Conservation (phyloP, 2,888 invertebrate genomes). For the Exocentrus adspersus region DNA sequence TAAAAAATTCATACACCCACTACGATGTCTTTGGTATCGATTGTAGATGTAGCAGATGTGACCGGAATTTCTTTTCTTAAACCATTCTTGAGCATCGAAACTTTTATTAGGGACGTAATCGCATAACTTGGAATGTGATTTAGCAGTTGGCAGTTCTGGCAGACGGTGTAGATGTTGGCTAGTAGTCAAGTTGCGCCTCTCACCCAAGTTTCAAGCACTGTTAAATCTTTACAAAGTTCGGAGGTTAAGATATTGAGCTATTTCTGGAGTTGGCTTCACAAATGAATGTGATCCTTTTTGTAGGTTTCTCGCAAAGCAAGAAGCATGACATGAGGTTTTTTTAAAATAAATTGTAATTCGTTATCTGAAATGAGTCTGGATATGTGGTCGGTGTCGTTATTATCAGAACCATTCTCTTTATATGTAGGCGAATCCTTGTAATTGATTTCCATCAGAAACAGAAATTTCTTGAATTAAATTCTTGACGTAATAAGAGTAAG, state of each 20-base stretch:
- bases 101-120: slow-evolving; percentile 56
- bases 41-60: slow-evolving; percentile 58
- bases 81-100: slow-evolving; percentile 51
- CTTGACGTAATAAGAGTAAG: no score
- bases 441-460: no score
- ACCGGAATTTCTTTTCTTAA: slow-evolving; percentile 54
- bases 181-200: slow-evolving; percentile 26
- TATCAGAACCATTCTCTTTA: no score
- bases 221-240: slow-evolving; percentile 29
- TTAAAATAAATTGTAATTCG: background rate
- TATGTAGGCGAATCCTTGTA: no score
- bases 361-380: background rate
- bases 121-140: slow-evolving; percentile 57
- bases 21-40: slow-evolving; percentile 46
- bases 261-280: slow-evolving; percentile 9
- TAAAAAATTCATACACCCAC: slow-evolving; percentile 53
- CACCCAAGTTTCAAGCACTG: slow-evolving; percentile 24
- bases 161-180: slow-evolving; percentile 24
- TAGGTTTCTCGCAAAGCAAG: background rate
- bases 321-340: background rate
- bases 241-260: slow-evolving; percentile 30
- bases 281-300: slow-evolving; percentile 10
- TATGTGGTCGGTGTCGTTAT: no score
- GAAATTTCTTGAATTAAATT: no score
- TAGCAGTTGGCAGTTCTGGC: slow-evolving; percentile 41